These are phyloP conservation scores for Omphaloscelis lunosa DNA, from an alignment of 2,888 invertebrate genomes.

Conservation along the genomic window DNA sequence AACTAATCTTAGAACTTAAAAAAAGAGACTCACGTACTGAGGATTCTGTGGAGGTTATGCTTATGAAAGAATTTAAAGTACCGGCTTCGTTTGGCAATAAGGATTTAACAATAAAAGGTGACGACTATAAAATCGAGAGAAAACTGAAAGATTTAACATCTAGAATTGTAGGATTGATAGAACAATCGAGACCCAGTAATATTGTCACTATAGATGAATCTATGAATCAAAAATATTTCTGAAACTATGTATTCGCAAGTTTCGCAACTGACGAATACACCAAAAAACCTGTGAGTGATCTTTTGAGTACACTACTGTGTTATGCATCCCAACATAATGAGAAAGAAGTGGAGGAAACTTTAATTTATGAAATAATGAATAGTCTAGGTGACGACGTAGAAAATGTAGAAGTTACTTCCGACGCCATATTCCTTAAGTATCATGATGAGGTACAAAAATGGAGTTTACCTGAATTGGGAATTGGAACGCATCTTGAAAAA, in stretches of 20 bases:
- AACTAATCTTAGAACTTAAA: background rate
- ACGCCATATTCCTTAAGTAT: slow-evolving; percentile 41
- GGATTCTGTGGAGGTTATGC: background rate
- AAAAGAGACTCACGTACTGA: background rate
- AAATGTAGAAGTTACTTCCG: slow-evolving; percentile 9
- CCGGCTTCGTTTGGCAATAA: slow-evolving; percentile 51
- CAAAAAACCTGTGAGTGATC: background rate
- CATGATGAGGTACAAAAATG: slow-evolving; percentile 50
- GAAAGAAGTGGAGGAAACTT: background rate
- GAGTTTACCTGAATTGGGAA: slow-evolving; percentile 22
- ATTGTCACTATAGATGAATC: slow-evolving; percentile 36
- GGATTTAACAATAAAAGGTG: slow-evolving; percentile 42
- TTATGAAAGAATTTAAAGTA: slow-evolving; percentile 20
- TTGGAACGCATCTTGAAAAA: slow-evolving; percentile 32
- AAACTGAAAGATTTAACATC: slow-evolving; percentile 21
- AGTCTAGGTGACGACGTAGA: background rate
- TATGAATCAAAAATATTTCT: slow-evolving; percentile 36
- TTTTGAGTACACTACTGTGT: slow-evolving; percentile 27
- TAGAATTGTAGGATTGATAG: slow-evolving; percentile 9
- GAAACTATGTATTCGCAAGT: slow-evolving; percentile 23
- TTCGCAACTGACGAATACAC: background rate
- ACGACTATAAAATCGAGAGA: slow-evolving; percentile 16
- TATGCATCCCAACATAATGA: background rate
- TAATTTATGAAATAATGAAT: slow-evolving; percentile 10
- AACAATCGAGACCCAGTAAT: slow-evolving; percentile 4